Evolutionary conservation across 2,113 vertebrate genomes (phyloP), one percentile per base, ranked within the genome.

Genomic region (Psilopsiagon aurifrons): DNA sequence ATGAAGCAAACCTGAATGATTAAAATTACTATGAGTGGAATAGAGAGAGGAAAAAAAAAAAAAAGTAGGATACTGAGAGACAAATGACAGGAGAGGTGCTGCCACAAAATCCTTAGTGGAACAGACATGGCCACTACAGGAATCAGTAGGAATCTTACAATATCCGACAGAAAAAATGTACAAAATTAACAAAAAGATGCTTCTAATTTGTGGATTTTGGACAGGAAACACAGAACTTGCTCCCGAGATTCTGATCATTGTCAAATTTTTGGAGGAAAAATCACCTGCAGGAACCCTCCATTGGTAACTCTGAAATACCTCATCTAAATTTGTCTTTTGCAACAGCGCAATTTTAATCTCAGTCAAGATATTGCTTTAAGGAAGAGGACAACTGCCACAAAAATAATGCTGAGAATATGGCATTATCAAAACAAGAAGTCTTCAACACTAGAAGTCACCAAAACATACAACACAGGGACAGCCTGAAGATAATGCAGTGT

Each of bases 261-360:
- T 29, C 17, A 69, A 13, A 17, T 57, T 55, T 74, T 52, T 35
- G 1, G 16, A 41, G 24, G 9, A 63, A 93, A 84, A 83, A 7
- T 22, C 4, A 52, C 43, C 6, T 43, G 8, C 3, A 10, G 20
- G 35, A 55, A 23, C 1, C 7, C 2, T 3, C 0, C 17, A 52
- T n/a, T 11, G 9, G 5, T 86, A 81, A 25, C 10, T 90, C 11
- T 44, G 9, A 24, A 87, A 78, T 41, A 66, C 15, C 75, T 75
- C 23, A 52, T 43, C 49, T 57, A 35, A 89, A 60, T 62, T 31
- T 63, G 8, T 54, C 22, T 31, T 12, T 8, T 75, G 16, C 18
- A 70, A 22, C 18, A 52, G 18, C 0, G 0, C 17, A 22, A 59
- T 3, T 71, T 43, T 7, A 67, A 17, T 37, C 31, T 84, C 68